Conservation (phyloP, 2,888 invertebrate genomes). For the Dolichopus griseipennis region DNA sequence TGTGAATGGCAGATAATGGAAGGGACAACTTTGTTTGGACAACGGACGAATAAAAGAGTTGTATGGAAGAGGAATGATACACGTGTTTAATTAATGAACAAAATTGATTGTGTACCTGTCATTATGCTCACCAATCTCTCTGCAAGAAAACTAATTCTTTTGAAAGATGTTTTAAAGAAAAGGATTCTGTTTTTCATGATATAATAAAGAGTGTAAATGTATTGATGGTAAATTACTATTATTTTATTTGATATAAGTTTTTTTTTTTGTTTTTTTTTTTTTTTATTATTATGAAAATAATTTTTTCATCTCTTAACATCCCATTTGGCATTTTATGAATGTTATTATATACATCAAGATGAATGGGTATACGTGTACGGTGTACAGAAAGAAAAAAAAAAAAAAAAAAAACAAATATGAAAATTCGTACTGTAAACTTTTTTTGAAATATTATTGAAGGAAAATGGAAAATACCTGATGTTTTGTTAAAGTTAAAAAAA, state of each 20-base stretch:
- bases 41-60: no score
- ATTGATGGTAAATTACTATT: background rate
- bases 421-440: no score
- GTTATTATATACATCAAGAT: background rate
- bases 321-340: conserved; percentile 6
- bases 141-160: no score
- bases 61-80: no score
- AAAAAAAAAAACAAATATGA: no score
- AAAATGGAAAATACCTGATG: no score
- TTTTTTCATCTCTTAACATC: conserved; percentile 1
- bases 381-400: background rate
- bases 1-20: no score
- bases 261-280: background rate
- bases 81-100: no score
- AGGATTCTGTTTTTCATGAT: background rate
- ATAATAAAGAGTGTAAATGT: background rate
- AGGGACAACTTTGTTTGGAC: no score
- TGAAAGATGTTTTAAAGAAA: background rate
- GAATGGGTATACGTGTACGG: conserved; percentile 4
- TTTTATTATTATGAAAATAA: background rate
- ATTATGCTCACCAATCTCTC: no score
- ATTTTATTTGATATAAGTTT: background rate
- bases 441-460: no score
- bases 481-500: background rate
- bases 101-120: no score